Percentiles rank a stretch among this genome's conserved stretches.
Evolutionary conservation across 2,888 invertebrate genomes (phyloP).

Genomic region (Leptinotarsa juncta): DNA sequence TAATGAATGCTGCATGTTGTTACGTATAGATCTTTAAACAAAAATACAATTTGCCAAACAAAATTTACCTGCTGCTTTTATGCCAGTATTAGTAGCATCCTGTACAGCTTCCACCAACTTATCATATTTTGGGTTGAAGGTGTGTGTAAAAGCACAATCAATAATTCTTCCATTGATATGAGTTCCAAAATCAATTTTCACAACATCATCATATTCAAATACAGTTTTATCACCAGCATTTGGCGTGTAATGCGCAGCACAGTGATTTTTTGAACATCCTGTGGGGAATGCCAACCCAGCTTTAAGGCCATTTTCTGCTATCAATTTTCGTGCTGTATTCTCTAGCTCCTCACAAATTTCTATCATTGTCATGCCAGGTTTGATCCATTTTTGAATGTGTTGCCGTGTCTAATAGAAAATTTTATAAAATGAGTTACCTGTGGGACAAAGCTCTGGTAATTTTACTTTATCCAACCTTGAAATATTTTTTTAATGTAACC

Average conservation of each 20-base stretch:
- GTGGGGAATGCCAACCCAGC: constrained; percentile 93
- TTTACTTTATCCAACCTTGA: too few relatives aligned
- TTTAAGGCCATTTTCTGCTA: constrained; percentile 94
- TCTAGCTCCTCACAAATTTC: constrained; percentile 98
- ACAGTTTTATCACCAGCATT: constrained; percentile 97
- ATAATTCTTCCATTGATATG: constrained; percentile 98
- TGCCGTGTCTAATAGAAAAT: constrained; percentile 76
- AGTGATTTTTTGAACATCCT: constrained; percentile 90
- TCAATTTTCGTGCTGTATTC: constrained; percentile 88
- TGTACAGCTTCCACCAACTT: constrained; percentile 93
- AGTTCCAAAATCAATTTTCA: constrained; percentile 98
- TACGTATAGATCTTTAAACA: neutral
- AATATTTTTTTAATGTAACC: too few relatives aligned
- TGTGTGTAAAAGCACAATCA: constrained; percentile 98
- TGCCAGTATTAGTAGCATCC: constrained; percentile 98
- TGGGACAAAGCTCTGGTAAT: neutral
- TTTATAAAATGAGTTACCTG: neutral
- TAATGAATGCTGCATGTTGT: neutral
- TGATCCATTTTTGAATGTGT: constrained; percentile 93
- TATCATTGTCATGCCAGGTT: constrained; percentile 99
- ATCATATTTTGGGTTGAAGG: constrained; percentile 97
- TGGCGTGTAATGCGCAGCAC: constrained; percentile 99
- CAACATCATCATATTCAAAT: constrained; percentile 94
- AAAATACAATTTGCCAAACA: neutral
- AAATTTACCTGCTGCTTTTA: constrained; percentile 71